Base-by-base conservation (phyloP, 2,888 invertebrate genomes). In the Lysandra bellargus region DNA sequence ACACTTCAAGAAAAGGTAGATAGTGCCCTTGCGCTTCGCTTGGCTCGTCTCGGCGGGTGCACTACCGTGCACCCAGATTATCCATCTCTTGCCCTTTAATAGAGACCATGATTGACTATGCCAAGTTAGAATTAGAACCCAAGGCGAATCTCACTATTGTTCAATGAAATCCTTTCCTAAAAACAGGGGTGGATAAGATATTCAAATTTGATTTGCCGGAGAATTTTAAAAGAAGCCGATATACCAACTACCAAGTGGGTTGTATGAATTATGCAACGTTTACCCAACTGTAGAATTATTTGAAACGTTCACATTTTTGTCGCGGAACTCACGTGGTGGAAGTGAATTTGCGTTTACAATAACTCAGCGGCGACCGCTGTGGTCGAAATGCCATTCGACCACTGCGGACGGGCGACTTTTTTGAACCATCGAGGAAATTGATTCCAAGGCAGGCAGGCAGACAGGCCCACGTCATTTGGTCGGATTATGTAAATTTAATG, bases 311-410 rank as follows among this genome's bases (percentile, higher is more conserved):
- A 40, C 75, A 75, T 75, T 75, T 75, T 75, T 49, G 30, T 75
- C 23, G 49, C 75, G 75, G 49, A 49, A 75, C 23, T 30, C 53
- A 53, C 23, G 75, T 23, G 37, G 49, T 23, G 74, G 74, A 74
- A 74, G 23, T 9, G 44, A 74, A 74, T 74, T 74, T 74, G 74
- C 74, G 74, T 74, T 74, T 44, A 74, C 73, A 73, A 73, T 74
- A 74, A 44, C 44, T 23, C n/a, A 44, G 53, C 23, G 53, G 23
- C 53, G 75, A 30, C 23, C 23, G 53, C 44, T 74, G 74, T 49
- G 14, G 75, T 49, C 53, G 53, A 75, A 53, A 23, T 75, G 49
- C 53, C 53, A 75, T 49, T 30, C 49, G 53, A 14, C 14, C 17
- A 33, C 23, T 1, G 75, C 30, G n/a, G 14, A 75, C 23, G 14